Percentiles rank a stretch among this genome's conserved stretches.
These are phyloP conservation scores for Phoeniculus purpureus DNA, from an alignment of 2,797 vertebrate genomes.

Conservation along the genomic window DNA sequence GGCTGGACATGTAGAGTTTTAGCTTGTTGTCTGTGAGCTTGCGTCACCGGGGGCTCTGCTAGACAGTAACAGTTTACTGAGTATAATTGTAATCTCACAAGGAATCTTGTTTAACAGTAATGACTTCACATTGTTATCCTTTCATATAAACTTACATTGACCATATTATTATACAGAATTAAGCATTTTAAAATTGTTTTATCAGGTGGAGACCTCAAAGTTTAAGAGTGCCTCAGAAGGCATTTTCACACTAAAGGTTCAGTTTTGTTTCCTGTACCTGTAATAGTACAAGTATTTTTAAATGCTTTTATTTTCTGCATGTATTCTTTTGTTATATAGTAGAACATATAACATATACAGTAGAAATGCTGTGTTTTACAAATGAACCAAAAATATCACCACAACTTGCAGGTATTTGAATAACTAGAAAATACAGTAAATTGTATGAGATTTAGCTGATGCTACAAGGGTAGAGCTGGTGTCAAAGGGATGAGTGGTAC, in stretches of 20 bases:
- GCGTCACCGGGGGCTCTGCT: background rate
- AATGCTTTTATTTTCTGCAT: background rate
- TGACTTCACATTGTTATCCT: background rate
- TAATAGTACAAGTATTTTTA: background rate
- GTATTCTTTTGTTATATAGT: background rate
- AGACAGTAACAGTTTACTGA: background rate
- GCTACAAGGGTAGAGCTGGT: too few relatives aligned
- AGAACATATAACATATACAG: too few relatives aligned
- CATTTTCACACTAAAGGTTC: background rate
- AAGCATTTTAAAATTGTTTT: background rate
- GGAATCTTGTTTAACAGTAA: background rate
- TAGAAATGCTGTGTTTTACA: background rate
- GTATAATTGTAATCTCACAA: background rate
- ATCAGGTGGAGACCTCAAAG: background rate
- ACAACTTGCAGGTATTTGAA: background rate
- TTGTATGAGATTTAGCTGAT: background rate
- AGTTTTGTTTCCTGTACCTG: background rate
- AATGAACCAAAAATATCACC: background rate
- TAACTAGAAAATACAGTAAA: background rate
- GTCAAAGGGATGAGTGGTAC: too few relatives aligned
- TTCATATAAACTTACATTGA: background rate
- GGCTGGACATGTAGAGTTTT: accelerated
- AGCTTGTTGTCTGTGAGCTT: background rate
- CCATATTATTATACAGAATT: background rate
- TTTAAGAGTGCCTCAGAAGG: background rate